These are phyloP conservation scores for Sphenodon punctatus DNA, from an alignment of 2,797 vertebrate species.

Conservation along the genomic window DNA sequence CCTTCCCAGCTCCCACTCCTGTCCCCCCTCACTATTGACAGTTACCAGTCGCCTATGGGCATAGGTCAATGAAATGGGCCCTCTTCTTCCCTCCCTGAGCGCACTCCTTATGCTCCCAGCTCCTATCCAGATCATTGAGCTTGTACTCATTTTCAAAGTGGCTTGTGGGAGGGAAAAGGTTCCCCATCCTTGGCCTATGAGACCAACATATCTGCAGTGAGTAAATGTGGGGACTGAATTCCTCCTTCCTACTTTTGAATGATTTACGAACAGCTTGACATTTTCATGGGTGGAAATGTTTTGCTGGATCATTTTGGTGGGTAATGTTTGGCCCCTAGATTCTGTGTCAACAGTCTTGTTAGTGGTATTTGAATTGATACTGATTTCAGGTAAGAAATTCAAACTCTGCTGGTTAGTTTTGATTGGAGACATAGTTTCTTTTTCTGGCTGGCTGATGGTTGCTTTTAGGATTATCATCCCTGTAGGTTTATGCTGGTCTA, in stretches of 20 bases:
- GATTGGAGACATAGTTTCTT: rapidly evolving
- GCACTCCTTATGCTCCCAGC: no score
- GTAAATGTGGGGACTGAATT: not conserved
- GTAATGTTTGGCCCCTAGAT: not conserved
- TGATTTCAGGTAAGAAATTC: rapidly evolving
- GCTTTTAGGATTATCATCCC: not conserved
- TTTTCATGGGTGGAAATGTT: not conserved
- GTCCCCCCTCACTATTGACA: no score
- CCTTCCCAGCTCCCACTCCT: no score
- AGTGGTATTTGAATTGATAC: no score
- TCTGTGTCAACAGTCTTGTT: not conserved
- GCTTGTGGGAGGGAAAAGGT: no score
- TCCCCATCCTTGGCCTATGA: no score
- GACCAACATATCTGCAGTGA: not conserved
- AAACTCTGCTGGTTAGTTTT: rapidly evolving
- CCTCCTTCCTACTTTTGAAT: not conserved
- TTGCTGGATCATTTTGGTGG: not conserved
- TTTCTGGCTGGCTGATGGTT: not conserved
- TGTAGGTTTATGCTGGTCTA: not conserved
- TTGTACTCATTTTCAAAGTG: no score
- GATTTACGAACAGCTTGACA: not conserved
- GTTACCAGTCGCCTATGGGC: no score
- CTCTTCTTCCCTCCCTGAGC: no score
- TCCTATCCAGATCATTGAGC: no score
- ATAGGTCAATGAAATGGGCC: no score